Percentiles rank a stretch among this genome's conserved stretches.
Evolutionary conservation across 1,140 invertebrate genomes (phyloP).

Genomic region (Spodoptera litura): DNA sequence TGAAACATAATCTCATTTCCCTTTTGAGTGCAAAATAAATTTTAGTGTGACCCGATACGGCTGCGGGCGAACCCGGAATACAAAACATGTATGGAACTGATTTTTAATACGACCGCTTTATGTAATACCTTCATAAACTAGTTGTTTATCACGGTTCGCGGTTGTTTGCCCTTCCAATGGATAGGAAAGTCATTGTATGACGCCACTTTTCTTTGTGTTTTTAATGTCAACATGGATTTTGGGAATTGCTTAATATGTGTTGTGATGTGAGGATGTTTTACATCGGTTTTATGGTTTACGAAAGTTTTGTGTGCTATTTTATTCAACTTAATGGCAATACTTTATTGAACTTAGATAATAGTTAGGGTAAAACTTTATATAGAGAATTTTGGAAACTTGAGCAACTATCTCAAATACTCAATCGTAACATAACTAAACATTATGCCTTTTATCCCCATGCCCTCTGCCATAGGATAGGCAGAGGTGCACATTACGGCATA

Average conservation of each 20-base stretch:
- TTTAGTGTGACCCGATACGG: conserved; percentile 59
- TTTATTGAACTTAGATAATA: too few species aligned
- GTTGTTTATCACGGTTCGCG: conserved; percentile 33
- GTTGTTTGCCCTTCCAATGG: conserved; percentile 21
- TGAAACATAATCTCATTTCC: conserved; percentile 69
- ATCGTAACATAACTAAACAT: too few species aligned
- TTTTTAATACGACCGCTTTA: conserved; percentile 41
- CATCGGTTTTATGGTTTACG: too few species aligned
- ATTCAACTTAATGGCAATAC: too few species aligned
- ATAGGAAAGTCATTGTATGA: conserved; percentile 19
- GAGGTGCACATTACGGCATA: too few species aligned
- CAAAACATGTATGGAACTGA: conserved; percentile 42
- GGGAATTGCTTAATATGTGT: conserved; percentile 11
- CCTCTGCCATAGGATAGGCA: too few species aligned
- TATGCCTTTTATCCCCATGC: too few species aligned
- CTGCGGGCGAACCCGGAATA: conserved; percentile 50
- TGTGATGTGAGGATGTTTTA: neutral
- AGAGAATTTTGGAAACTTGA: too few species aligned
- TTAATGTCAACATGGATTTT: neutral
- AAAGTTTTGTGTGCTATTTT: too few species aligned
- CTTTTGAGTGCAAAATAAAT: conserved; percentile 63
- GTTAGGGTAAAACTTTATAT: too few species aligned
- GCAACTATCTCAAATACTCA: too few species aligned
- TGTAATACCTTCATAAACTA: conserved; percentile 38
- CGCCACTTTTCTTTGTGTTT: conserved; percentile 6